Evolutionary conservation across 2,888 invertebrate species (phyloP), one percentile per base, ranked within the genome.

Genomic region (Nomada flava): DNA sequence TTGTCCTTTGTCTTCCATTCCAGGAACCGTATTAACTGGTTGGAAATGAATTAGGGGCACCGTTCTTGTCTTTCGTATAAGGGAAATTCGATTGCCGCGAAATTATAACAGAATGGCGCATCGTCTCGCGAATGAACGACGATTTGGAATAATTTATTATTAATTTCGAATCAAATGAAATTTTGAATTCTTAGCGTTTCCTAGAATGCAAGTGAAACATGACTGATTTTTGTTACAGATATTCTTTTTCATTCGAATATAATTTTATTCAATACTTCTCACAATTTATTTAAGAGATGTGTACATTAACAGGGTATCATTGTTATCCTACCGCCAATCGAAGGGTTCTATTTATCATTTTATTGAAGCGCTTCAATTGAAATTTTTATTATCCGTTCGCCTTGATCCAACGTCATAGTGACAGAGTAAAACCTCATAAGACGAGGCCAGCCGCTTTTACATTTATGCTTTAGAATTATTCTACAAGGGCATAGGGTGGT

Each of bases 1-100:
- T 68, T 57, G 44, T 23, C 44, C 50, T 81, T 81, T 64, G 68
- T 76, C 55, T 60, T 50, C 64, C 72, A 53, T 1, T 42, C 53
- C 7, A 26, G 53, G 59, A 63, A 79, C 73, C 63, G 52, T 47
- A 79, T 73, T 69, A 81, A 36, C 52, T 23, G 50, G 18, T 23
- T 60, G 2, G 26, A 44, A 50, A 18, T 44, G 63, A 59, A 73
- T 63, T 59, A 52, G 73, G 15, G 15, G 18, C 18, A 3, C 44
- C n/a, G n/a, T 50, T 47, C 73, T 57, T 36, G 15, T 10, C 13
- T 47, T 13, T 47, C 20, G 11, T 26, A 7, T 20, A 36, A 9
- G 20, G 1, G 2, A 36, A 15, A 62, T 65, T 65, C 10, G 52
- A 44, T 69, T 23, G 11, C 10, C n/a, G 18, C 18, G 1, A 26